Evolutionary conservation across 2,888 invertebrate genomes (phyloP).

Genomic region (Miltochrista miniata): DNA sequence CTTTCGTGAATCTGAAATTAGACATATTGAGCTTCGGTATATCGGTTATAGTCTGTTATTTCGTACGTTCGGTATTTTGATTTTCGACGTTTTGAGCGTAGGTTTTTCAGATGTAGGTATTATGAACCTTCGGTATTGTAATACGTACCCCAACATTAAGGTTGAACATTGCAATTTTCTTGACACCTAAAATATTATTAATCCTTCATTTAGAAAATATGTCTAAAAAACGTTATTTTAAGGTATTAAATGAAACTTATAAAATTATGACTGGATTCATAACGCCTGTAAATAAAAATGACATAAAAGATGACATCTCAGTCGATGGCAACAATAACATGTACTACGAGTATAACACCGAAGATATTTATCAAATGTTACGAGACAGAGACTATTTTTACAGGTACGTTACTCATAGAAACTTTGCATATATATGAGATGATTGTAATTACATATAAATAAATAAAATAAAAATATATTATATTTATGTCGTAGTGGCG

Average conservation of each 20-base stretch:
- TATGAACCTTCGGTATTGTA: too few relatives aligned
- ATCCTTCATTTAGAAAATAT: too few relatives aligned
- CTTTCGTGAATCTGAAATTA: too few relatives aligned
- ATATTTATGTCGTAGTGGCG: neutral
- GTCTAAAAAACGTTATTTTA: neutral
- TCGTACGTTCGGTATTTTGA: too few relatives aligned
- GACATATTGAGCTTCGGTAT: too few relatives aligned
- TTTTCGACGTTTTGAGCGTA: too few relatives aligned
- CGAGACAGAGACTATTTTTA: constrained; percentile 5
- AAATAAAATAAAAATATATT: neutral
- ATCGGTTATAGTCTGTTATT: too few relatives aligned
- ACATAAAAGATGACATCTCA: neutral
- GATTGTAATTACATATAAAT: neutral
- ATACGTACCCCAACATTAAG: too few relatives aligned
- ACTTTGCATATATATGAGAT: too few relatives aligned
- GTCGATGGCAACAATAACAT: neutral
- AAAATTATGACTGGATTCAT: neutral
- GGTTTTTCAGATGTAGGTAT: too few relatives aligned
- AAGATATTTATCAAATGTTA: neutral
- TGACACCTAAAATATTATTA: too few relatives aligned
- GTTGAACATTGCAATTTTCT: too few relatives aligned
- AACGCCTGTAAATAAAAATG: neutral
- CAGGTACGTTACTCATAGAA: neutral
- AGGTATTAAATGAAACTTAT: constrained; percentile 1
- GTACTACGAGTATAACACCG: neutral